Percentiles rank a stretch among this genome's conserved stretches.
phyloP scores from a whole-genome alignment of 2,797 vertebrate species.

The Pagetopsis macropterus region DNA sequence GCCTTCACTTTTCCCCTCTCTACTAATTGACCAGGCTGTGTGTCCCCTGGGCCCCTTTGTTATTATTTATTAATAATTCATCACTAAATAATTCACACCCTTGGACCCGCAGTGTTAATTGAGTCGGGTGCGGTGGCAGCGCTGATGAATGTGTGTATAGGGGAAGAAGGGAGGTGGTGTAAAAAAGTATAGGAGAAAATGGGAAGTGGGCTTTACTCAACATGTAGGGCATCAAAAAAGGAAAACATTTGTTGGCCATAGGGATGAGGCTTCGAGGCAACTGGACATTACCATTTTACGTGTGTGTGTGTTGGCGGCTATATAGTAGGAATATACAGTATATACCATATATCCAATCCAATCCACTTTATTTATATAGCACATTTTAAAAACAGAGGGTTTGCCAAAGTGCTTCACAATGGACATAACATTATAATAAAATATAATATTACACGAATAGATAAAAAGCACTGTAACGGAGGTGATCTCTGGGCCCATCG shows the following conservation, averaged over 20 bases:
- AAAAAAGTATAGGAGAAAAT: conserved; percentile 25
- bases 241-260: conserved; percentile 13
- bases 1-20: conserved; percentile 89
- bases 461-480: too few species aligned
- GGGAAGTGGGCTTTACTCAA: conserved; percentile 41
- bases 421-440: too few species aligned
- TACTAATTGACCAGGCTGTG: conserved; percentile 93
- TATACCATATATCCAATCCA: too few species aligned
- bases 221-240: conserved; percentile 15
- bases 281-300: conserved; percentile 11
- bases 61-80: conserved; percentile 99
- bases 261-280: not conserved
- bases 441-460: too few species aligned
- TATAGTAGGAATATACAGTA: too few species aligned
- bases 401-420: too few species aligned
- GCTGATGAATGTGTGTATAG: conserved; percentile 36
- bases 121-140: conserved; percentile 85
- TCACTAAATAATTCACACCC: conserved; percentile 96
- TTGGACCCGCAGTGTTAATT: conserved; percentile 91
- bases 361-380: too few species aligned
- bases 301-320: not conserved
- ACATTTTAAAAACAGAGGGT: too few species aligned
- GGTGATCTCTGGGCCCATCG: too few species aligned
- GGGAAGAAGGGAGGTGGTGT: too few species aligned
- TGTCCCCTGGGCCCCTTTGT: conserved; percentile 91